Evolutionary conservation across 2,113 vertebrate genomes (phyloP).

Genomic region (Actinemys pallida): DNA sequence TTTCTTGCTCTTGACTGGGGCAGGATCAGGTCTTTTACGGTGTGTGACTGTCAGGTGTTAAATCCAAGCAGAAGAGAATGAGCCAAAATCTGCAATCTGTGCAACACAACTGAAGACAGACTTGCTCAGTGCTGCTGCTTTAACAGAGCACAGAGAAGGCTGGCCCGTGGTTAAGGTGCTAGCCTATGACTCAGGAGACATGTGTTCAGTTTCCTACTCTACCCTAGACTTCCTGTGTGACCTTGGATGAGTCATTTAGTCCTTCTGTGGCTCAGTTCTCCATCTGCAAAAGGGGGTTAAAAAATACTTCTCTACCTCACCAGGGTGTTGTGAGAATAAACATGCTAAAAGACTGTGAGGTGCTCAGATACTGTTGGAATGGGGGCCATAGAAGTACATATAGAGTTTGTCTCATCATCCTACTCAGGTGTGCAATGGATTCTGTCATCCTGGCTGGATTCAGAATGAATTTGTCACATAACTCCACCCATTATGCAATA

Average conservation of each 20-base stretch:
- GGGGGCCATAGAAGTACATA: background rate
- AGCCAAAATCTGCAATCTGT: background rate
- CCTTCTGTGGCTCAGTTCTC: background rate
- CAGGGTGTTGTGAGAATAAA: background rate
- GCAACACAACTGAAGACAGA: background rate
- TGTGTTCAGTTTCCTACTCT: background rate
- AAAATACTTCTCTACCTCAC: background rate
- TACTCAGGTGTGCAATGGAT: background rate
- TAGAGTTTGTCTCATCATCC: background rate
- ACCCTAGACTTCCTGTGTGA: background rate
- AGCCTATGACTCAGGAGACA: background rate
- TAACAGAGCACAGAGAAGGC: background rate
- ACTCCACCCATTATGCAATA: background rate
- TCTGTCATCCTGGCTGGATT: background rate
- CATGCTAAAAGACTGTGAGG: background rate
- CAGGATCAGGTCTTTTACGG: background rate
- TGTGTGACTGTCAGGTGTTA: background rate
- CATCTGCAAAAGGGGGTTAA: background rate
- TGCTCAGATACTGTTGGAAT: background rate
- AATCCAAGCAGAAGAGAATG: background rate
- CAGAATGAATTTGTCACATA: background rate
- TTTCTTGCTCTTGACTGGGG: background rate
- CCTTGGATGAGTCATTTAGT: background rate
- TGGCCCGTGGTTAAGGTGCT: background rate
- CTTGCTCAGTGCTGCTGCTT: too few species aligned